Percentiles rank a stretch among this genome's conserved stretches.
phyloP scores from a whole-genome alignment of 2,797 vertebrate genomes.

The Coregonus suidteri region DNA sequence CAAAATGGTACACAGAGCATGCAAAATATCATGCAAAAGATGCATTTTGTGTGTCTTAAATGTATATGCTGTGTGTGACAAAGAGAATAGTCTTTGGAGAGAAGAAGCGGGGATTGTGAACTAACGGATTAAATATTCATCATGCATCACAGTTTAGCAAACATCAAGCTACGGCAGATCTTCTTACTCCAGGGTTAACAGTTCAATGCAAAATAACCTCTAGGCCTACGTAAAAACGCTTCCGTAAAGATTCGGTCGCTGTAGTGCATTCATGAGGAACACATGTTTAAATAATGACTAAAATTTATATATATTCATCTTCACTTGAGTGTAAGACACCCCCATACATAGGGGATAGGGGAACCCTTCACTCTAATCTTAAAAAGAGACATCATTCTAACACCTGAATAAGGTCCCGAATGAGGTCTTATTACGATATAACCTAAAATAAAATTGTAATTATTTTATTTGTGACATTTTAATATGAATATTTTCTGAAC shows the following conservation, averaged over 20 bases:
- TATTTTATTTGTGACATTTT: not conserved
- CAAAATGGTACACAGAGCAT: not conserved
- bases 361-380: conserved; percentile 4
- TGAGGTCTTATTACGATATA: not conserved
- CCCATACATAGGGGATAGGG: conserved; percentile 7
- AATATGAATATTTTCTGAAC: not conserved
- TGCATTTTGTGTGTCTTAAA: conserved; percentile 18
- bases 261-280: conserved; percentile 23
- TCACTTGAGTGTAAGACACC: conserved; percentile 14
- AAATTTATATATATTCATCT: conserved; percentile 16
- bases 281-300: conserved; percentile 18
- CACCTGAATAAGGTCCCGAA: not conserved
- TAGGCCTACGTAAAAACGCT: not conserved
- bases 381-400: not conserved
- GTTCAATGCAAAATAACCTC: conserved; percentile 35
- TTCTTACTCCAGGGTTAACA: conserved; percentile 28
- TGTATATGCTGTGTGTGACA: conserved; percentile 20
- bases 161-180: conserved; percentile 17
- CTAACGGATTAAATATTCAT: conserved; percentile 23
- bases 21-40: not conserved
- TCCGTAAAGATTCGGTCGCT: conserved; percentile 11
- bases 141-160: conserved; percentile 41
- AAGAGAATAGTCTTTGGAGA: conserved; percentile 27
- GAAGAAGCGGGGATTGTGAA: conserved; percentile 15
- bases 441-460: not conserved